phyloP scores from a whole-genome alignment of 1,140 invertebrate genomes.

The Homalodisca vitripennis region DNA sequence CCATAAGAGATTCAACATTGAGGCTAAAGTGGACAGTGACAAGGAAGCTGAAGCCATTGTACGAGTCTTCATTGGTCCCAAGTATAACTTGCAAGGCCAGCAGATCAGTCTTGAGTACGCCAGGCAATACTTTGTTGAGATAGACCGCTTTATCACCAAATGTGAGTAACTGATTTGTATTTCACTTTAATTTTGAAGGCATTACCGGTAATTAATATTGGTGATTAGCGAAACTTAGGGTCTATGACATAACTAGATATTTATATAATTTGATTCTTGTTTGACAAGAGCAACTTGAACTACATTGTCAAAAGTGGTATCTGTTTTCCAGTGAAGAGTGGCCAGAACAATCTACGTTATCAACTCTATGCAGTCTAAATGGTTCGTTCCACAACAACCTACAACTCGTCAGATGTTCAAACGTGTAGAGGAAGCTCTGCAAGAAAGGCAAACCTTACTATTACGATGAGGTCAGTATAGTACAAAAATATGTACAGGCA shows the following conservation, averaged over 20 bases:
- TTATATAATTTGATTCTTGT: too few species aligned
- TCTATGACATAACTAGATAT: too few species aligned
- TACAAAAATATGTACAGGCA: too few species aligned
- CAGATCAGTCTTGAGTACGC: constrained; percentile 40
- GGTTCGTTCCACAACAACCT: neutral
- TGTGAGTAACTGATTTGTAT: constrained; percentile 38
- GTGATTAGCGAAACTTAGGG: too few species aligned
- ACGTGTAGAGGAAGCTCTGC: constrained; percentile 53
- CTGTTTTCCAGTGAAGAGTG: constrained; percentile 15
- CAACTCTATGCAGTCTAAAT: constrained; percentile 21
- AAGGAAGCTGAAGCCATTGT: constrained; percentile 55
- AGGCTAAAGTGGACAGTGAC: constrained; percentile 57
- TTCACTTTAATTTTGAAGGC: too few species aligned
- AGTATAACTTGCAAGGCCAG: constrained; percentile 58
- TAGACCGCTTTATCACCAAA: constrained; percentile 45
- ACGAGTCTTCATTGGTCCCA: constrained; percentile 54
- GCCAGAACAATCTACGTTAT: constrained; percentile 1
- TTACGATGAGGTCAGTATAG: neutral
- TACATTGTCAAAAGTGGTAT: neutral
- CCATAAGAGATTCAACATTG: constrained; percentile 65
- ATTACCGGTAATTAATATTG: too few species aligned
- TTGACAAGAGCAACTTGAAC: too few species aligned
- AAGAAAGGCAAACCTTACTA: neutral
- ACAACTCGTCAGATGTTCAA: constrained; percentile 54
- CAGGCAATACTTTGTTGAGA: constrained; percentile 42